Evolutionary conservation across 1,140 invertebrate genomes (phyloP), one percentile per base, ranked within the genome.

Genomic region (Procambarus clarkii): DNA sequence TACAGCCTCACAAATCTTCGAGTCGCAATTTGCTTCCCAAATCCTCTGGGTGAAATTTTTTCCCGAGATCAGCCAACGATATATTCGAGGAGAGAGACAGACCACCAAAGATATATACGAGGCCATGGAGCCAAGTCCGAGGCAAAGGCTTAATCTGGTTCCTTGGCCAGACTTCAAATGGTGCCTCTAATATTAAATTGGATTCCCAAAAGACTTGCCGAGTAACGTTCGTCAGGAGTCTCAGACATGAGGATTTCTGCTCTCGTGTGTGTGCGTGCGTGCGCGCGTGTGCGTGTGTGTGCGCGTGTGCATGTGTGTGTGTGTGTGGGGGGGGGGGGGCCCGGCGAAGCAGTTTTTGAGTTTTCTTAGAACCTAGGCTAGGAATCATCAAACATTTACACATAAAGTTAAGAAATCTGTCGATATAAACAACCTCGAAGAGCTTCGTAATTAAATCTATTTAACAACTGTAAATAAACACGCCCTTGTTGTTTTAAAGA

Each of bases 111-210:
- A 34, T 74, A 74, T 24, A 74, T 74, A 4, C 15, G 5, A 74
- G 69, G 24, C 69, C 69, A 74, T 24, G 69, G 69, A 74, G 21
- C n/a, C 69, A 74, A 34, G 69, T 34, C n/a, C n/a, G 24, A 4
- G 5, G 69, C 69, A 34, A 34, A 44, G 69, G 34, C 69, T 74
- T 74, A 74, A 74, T 74, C n/a, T 34, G 21, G 69, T 24, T 34
- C 69, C 69, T 74, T 74, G 69, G 69, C n/a, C 24, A 34, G 69
- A 21, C 69, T 74, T 74, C 60, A 64, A 64, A 64, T 64, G 60
- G 60, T 18, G 15, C 13, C 60, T 64, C 0, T 64, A 64, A 64
- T 34, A 74, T 74, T 34, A 74, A 74, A 74, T 74, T 74, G 69
- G 69, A 74, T 74, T 74, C n/a, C n/a, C 69, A 74, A 34, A 74